phyloP scores from a whole-genome alignment of 2,888 invertebrate species.

The Cyclophora punctaria region DNA sequence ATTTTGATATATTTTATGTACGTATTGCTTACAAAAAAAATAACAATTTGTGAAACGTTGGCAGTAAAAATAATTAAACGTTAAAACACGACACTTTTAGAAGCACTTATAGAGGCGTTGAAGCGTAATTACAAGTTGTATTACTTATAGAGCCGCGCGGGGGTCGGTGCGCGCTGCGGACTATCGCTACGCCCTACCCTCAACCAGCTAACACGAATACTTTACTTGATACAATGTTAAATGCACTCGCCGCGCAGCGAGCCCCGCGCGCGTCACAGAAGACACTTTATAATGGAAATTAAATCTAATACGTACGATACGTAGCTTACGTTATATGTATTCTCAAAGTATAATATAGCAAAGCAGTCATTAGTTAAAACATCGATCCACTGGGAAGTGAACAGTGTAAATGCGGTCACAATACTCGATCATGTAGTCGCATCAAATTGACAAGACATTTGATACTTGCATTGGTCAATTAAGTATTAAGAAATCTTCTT shows the following conservation, averaged over 20 bases:
- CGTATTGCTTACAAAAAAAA: constrained; percentile 47
- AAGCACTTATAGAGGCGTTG: constrained; percentile 66
- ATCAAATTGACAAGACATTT: constrained; percentile 39
- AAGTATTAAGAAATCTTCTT: constrained; percentile 44
- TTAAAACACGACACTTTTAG: constrained; percentile 51
- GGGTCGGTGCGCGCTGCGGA: constrained; percentile 32
- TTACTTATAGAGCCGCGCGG: constrained; percentile 27
- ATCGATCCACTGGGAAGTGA: constrained; percentile 42
- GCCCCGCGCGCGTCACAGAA: constrained; percentile 37
- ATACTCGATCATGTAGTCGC: constrained; percentile 36
- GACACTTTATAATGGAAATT: constrained; percentile 64
- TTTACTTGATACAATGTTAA: constrained; percentile 47
- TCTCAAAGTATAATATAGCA: constrained; percentile 32
- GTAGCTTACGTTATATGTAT: constrained; percentile 49
- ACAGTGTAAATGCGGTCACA: constrained; percentile 58
- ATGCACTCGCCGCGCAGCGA: constrained; percentile 43
- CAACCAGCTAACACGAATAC: constrained; percentile 46
- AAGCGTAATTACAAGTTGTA: constrained; percentile 64
- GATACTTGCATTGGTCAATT: constrained; percentile 58
- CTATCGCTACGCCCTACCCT: constrained; percentile 23
- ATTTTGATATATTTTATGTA: constrained; percentile 33
- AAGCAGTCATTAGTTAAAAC: constrained; percentile 41
- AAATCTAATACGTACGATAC: constrained; percentile 53
- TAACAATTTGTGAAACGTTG: constrained; percentile 66
- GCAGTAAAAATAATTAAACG: constrained; percentile 58